A percentile compares a stretch with the other conserved stretches of the same genome.
Evolutionary conservation across 2,113 vertebrate species (phyloP).

Genomic region (Cyprinus carpio): DNA sequence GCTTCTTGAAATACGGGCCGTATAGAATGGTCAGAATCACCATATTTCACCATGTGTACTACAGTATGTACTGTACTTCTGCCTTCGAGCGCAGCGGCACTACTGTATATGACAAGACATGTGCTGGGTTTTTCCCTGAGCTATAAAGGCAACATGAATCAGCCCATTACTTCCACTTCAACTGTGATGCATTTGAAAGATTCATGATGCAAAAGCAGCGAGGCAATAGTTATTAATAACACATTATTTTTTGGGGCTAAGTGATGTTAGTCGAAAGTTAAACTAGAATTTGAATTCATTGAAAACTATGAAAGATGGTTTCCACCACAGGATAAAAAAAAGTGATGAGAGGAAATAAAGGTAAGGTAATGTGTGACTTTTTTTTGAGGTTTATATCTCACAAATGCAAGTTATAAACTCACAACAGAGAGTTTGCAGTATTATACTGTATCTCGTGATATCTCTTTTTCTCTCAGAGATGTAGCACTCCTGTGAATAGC

Average conservation of each 20-base stretch:
- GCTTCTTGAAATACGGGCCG: neutral
- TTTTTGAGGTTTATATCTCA: too few species aligned
- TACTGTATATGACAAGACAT: conserved; percentile 63
- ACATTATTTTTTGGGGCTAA: neutral
- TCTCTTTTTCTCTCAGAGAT: too few species aligned
- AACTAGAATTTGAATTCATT: neutral
- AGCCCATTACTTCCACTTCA: neutral
- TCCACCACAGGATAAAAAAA: too few species aligned
- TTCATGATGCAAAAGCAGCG: neutral
- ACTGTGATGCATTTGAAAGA: neutral
- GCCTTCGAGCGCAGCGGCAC: neutral
- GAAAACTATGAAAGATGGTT: neutral
- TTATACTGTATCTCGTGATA: too few species aligned
- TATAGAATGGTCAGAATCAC: conserved; percentile 36
- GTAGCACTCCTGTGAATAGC: too few species aligned
- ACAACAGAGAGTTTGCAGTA: too few species aligned
- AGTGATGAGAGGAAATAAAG: neutral
- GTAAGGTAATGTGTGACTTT: neutral
- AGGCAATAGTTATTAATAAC: neutral
- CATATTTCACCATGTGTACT: conserved; percentile 11
- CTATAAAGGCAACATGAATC: neutral
- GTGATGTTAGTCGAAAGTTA: neutral
- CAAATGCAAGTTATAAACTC: too few species aligned
- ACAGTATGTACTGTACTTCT: neutral
- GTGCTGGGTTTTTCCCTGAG: conserved; percentile 43